Conservation (phyloP, 2,888 invertebrate genomes). For the Ormyrus labotus region DNA sequence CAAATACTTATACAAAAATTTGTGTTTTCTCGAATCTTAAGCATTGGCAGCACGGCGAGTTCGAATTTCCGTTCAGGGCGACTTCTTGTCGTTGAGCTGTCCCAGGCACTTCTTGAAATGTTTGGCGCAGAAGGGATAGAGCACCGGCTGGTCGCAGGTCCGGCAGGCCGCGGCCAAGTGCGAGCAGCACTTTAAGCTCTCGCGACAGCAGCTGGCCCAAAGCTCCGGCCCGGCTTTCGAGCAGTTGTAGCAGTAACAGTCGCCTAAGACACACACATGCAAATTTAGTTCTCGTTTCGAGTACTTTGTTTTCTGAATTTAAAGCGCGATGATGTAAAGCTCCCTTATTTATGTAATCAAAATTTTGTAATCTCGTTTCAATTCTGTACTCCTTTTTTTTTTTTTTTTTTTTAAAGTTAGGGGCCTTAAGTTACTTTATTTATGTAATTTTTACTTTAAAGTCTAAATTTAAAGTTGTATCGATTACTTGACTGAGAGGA, state of each 20-base stretch:
- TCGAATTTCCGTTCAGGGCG: conserved; percentile 39
- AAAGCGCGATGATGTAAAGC: too few species aligned
- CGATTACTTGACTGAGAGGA: too few species aligned
- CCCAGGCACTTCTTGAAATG: conserved; percentile 73
- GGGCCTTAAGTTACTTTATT: too few species aligned
- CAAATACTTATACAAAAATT: conserved; percentile 1
- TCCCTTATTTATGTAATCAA: too few species aligned
- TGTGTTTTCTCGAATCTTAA: neutral
- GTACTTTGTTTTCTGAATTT: neutral
- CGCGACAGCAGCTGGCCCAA: conserved; percentile 74
- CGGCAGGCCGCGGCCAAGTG: conserved; percentile 74
- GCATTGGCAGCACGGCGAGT: neutral
- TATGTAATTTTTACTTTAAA: too few species aligned
- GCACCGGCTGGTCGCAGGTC: conserved; percentile 71
- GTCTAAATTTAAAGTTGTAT: too few species aligned
- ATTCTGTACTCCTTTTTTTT: too few species aligned
- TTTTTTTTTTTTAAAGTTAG: too few species aligned
- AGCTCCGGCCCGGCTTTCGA: conserved; percentile 71
- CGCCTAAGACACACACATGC: conserved; percentile 64
- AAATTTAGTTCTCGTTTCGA: neutral
- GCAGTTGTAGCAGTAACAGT: conserved; percentile 73
- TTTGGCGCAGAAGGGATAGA: conserved; percentile 73
- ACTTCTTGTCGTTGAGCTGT: conserved; percentile 64
- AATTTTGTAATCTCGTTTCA: too few species aligned
- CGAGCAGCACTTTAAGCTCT: conserved; percentile 72